Percentiles rank a stretch among this genome's conserved stretches.
Conservation (phyloP, 2,797 vertebrate species). For the Paedocypris micromegethes region DNA sequence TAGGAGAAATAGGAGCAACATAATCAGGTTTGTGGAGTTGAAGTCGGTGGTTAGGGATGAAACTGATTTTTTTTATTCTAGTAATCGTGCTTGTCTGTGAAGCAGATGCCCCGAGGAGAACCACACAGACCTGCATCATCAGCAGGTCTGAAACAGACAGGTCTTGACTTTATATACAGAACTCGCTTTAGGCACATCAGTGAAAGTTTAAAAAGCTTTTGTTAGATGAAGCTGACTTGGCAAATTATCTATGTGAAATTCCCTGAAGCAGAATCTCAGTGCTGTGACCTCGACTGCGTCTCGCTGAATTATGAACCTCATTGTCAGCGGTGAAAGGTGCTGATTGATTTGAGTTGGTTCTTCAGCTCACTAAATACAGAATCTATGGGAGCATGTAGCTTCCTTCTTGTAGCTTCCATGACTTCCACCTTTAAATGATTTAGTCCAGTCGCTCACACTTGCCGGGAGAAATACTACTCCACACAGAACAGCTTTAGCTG, state of each 20-base stretch:
- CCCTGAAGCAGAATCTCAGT: slow-evolving; percentile 25
- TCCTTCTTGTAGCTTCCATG: too few species aligned
- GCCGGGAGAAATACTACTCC: slow-evolving; percentile 2
- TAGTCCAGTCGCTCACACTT: slow-evolving; percentile 1
- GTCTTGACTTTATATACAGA: not conserved
- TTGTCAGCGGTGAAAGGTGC: not conserved
- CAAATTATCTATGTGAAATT: slow-evolving; percentile 24
- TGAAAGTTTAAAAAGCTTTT: slow-evolving; percentile 14
- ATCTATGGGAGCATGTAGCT: too few species aligned
- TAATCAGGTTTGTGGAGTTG: too few species aligned
- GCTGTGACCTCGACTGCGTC: slow-evolving; percentile 20
- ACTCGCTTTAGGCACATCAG: slow-evolving; percentile 18
- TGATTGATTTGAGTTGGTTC: slow-evolving; percentile 19
- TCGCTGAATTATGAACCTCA: slow-evolving; percentile 10
- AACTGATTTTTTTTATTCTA: too few species aligned
- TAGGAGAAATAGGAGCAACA: too few species aligned
- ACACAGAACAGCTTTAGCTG: slow-evolving; percentile 3
- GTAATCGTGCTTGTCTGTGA: too few species aligned
- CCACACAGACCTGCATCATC: not conserved
- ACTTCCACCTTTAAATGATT: not conserved
- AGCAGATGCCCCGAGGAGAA: too few species aligned
- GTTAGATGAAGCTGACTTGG: slow-evolving; percentile 25
- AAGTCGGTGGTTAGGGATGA: too few species aligned
- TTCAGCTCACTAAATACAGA: slow-evolving; percentile 1
- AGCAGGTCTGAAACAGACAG: slow-evolving; percentile 18